Evolutionary conservation across 2,888 invertebrate genomes (phyloP).

Genomic region (Antitype chi): DNA sequence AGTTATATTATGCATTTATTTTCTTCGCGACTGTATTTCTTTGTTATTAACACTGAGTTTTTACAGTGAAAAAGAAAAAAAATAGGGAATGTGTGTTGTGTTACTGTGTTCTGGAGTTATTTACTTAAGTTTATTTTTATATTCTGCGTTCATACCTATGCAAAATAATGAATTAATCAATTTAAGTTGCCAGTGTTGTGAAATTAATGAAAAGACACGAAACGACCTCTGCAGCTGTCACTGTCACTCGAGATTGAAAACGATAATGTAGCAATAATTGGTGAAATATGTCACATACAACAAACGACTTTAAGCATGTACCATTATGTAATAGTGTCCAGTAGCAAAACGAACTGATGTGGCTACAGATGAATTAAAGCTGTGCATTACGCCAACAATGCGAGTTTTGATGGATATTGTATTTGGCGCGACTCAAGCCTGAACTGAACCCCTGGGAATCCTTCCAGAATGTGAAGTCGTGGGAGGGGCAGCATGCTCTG

Average conservation of each 20-base stretch:
- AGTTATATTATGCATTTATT: not conserved
- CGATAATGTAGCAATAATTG: slow-evolving; percentile 20
- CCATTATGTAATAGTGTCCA: slow-evolving; percentile 61
- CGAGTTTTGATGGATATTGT: slow-evolving; percentile 52
- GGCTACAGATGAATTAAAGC: slow-evolving; percentile 64
- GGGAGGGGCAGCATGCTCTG: slow-evolving; percentile 79
- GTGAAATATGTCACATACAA: slow-evolving; percentile 25
- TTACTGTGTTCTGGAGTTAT: not conserved
- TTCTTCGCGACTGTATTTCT: not conserved
- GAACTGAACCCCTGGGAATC: slow-evolving; percentile 58
- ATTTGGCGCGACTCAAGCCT: slow-evolving; percentile 50
- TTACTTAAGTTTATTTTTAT: not conserved
- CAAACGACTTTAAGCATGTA: slow-evolving; percentile 39
- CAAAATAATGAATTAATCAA: not conserved
- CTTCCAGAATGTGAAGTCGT: slow-evolving; percentile 61
- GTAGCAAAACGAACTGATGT: slow-evolving; percentile 49
- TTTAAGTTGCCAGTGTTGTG: slow-evolving; percentile 17
- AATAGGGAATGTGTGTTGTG: not conserved
- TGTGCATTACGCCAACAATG: slow-evolving; percentile 63
- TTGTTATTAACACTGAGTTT: slow-evolving; percentile 6
- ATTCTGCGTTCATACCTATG: not conserved
- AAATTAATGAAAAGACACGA: slow-evolving; percentile 15
- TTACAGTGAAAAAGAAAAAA: not conserved
- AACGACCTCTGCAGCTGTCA: slow-evolving; percentile 29
- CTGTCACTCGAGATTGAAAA: slow-evolving; percentile 26